Percentiles rank a stretch among this genome's conserved stretches.
phyloP scores from a whole-genome alignment of 2,797 vertebrate genomes.

The Crypturellus tataupa region DNA sequence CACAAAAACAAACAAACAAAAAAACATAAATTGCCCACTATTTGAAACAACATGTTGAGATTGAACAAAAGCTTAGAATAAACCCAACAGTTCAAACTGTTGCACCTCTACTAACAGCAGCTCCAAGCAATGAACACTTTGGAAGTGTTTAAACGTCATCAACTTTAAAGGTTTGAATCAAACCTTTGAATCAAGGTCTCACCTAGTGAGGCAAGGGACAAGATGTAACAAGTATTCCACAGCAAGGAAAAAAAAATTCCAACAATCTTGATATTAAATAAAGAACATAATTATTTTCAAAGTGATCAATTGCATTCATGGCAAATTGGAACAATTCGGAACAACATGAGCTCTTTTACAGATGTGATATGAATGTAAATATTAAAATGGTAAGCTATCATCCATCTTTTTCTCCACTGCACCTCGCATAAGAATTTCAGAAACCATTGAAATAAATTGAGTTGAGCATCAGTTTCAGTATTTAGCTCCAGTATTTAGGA shows the following conservation, averaged over 20 bases:
- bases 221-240: neutral
- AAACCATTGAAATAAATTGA: neutral
- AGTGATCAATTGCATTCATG: neutral
- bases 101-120: neutral
- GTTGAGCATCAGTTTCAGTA: neutral
- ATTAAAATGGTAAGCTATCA: neutral
- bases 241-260: neutral
- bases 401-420: neutral
- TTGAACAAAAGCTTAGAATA: neutral
- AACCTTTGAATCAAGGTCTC: neutral
- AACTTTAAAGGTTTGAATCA: neutral
- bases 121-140: neutral
- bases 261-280: neutral
- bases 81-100: neutral
- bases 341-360: neutral
- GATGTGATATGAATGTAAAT: neutral
- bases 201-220: neutral
- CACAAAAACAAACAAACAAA: neutral
- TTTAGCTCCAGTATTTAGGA: rapidly evolving
- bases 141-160: neutral
- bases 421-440: neutral
- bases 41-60: neutral
- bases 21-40: neutral
- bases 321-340: neutral
- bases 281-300: neutral